A percentile compares a stretch with the other conserved stretches of the same genome.
Conservation (phyloP, 2,797 vertebrate species). For the Spizella passerina region DNA sequence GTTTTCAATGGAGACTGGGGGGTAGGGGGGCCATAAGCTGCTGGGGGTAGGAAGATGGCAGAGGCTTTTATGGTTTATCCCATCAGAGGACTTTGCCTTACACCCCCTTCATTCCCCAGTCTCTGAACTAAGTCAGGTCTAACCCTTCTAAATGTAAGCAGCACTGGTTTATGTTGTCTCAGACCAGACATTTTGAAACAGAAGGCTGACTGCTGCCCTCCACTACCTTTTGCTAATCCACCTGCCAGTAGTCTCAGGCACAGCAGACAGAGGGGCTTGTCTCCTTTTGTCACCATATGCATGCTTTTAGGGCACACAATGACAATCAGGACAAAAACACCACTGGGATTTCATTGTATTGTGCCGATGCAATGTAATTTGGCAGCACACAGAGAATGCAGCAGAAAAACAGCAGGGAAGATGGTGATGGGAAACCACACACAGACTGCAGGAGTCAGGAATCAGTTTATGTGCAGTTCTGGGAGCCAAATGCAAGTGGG, state of each 20-base stretch:
- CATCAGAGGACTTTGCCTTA: not conserved
- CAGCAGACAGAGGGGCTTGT: not conserved
- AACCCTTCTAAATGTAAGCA: not conserved
- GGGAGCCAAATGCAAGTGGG: not conserved
- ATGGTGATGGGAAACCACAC: not conserved
- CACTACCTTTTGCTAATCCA: not conserved
- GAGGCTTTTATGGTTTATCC: not conserved
- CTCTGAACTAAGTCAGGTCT: not conserved
- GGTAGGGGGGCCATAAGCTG: not conserved
- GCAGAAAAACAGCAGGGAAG: slow-evolving; percentile 22
- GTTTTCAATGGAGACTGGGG: not conserved
- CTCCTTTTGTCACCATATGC: slow-evolving; percentile 30
- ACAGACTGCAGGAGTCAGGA: not conserved
- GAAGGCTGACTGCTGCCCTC: not conserved
- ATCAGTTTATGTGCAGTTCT: not conserved
- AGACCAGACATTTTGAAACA: not conserved
- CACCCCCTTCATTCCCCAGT: not conserved
- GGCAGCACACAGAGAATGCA: slow-evolving; percentile 37
- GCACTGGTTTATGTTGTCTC: not conserved
- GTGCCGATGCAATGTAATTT: slow-evolving; percentile 1
- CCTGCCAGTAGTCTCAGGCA: not conserved
- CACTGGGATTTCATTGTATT: slow-evolving; percentile 39
- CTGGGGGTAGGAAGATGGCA: not conserved
- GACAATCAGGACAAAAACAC: slow-evolving; percentile 47
- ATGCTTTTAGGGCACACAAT: slow-evolving; percentile 41